A percentile compares a stretch with the other conserved stretches of the same genome.
Evolutionary conservation across 1,140 invertebrate genomes (phyloP).

Genomic region (Hestina assimilis): DNA sequence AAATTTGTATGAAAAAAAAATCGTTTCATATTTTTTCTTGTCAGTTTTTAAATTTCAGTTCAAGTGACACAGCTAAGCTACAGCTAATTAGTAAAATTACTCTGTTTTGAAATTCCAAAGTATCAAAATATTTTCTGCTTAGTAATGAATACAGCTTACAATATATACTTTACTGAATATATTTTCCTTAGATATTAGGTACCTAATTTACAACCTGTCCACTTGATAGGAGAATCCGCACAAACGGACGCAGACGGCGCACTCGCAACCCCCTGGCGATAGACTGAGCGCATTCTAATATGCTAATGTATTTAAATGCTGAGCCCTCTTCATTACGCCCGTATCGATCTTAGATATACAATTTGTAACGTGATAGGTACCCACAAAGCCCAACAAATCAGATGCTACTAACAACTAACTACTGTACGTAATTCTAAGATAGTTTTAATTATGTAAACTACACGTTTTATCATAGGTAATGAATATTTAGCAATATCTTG

Average conservation of each 20-base stretch:
- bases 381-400: conserved; percentile 63
- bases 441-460: conserved; percentile 17
- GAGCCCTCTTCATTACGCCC: conserved; percentile 75
- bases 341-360: conserved; percentile 77
- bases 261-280: conserved; percentile 37
- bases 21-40: no score
- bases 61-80: no score
- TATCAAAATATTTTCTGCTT: no score
- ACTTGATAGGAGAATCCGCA: background rate
- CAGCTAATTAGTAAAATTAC: background rate
- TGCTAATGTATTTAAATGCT: conserved; percentile 78
- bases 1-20: no score
- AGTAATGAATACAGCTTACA: no score
- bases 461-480: background rate
- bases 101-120: no score
- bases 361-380: conserved; percentile 73
- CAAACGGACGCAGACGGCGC: conserved; percentile 13
- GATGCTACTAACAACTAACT: conserved; percentile 44
- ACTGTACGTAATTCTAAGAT: conserved; percentile 21
- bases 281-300: conserved; percentile 73
- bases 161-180: background rate
- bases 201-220: conserved; percentile 4
- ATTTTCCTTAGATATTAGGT: background rate
- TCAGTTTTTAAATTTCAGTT: no score
- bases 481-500: background rate